These are phyloP conservation scores for Aspiorhynchus laticeps DNA, from an alignment of 2,113 vertebrate genomes.

Conservation along the genomic window DNA sequence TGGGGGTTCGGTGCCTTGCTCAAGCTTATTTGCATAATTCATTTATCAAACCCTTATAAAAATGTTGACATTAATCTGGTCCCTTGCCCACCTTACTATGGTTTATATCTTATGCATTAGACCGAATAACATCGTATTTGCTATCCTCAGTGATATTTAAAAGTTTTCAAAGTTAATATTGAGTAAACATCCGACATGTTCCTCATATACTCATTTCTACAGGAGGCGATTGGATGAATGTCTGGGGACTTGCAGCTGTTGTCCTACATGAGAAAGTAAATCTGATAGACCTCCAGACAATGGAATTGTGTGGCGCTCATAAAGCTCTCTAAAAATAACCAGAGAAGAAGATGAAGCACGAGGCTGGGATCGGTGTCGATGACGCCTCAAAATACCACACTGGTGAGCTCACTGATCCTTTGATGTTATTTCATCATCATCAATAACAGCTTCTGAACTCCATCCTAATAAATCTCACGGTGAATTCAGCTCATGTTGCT, in stretches of 20 bases:
- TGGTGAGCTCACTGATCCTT: conserved; percentile 5
- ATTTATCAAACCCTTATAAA: neutral
- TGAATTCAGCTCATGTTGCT: neutral
- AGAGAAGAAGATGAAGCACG: conserved; percentile 20
- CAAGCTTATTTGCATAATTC: no score
- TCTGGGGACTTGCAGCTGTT: conserved; percentile 37
- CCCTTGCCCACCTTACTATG: neutral
- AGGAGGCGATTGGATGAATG: conserved; percentile 26
- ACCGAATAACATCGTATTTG: neutral
- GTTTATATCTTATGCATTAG: neutral
- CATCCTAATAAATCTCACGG: conserved; percentile 37
- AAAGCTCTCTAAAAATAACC: conserved; percentile 56
- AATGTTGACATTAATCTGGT: neutral
- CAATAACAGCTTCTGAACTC: neutral
- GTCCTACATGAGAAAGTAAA: conserved; percentile 27
- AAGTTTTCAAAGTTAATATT: conserved; percentile 10
- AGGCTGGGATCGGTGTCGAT: conserved; percentile 24
- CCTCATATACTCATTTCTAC: neutral
- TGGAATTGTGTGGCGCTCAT: conserved; percentile 48
- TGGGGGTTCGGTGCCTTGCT: no score
- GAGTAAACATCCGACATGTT: neutral
- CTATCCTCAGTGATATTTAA: neutral
- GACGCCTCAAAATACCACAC: conserved; percentile 54
- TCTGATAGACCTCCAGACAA: conserved; percentile 53
- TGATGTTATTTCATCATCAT: conserved; percentile 38